Conservation (phyloP, 2,888 invertebrate genomes). For the Coelopa pilipes region DNA sequence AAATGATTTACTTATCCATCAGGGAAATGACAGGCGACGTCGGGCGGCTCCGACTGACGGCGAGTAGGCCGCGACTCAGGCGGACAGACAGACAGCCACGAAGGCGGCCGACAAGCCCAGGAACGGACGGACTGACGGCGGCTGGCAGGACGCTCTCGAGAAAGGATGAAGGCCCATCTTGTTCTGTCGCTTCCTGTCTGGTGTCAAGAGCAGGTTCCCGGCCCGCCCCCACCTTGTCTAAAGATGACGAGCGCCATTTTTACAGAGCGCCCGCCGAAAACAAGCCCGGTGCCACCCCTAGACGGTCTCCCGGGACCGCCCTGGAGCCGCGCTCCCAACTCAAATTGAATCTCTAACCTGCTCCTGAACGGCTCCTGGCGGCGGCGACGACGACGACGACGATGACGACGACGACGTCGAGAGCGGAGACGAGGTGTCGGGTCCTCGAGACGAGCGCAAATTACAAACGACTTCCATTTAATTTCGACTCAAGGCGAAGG, state of each 20-base stretch:
- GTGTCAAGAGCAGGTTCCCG: too few species aligned
- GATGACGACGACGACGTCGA: background rate
- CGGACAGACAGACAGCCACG: background rate
- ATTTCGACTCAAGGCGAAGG: slow-evolving; percentile 1
- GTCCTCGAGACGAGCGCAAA: slow-evolving; percentile 15
- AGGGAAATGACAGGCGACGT: slow-evolving; percentile 29
- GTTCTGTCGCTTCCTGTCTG: too few species aligned
- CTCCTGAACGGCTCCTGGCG: background rate
- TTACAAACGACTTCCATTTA: slow-evolving; percentile 42
- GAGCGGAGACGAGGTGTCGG: background rate
- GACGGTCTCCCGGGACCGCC: background rate
- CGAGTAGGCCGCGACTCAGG: too few species aligned
- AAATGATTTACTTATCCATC: slow-evolving; percentile 46
- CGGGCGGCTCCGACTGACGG: slow-evolving; percentile 28
- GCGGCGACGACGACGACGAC: too few species aligned
- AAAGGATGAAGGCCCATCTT: too few species aligned
- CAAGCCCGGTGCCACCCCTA: slow-evolving; percentile 35
- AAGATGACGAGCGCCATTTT: slow-evolving; percentile 20
- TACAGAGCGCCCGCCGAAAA: background rate
- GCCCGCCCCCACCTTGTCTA: background rate
- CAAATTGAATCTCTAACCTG: slow-evolving; percentile 11
- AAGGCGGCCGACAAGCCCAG: background rate
- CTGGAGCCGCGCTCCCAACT: background rate
- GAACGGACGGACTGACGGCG: slow-evolving; percentile 31
- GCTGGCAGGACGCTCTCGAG: background rate